Conservation (phyloP, 1,140 invertebrate species). For the Leptoteleia sp. region DNA sequence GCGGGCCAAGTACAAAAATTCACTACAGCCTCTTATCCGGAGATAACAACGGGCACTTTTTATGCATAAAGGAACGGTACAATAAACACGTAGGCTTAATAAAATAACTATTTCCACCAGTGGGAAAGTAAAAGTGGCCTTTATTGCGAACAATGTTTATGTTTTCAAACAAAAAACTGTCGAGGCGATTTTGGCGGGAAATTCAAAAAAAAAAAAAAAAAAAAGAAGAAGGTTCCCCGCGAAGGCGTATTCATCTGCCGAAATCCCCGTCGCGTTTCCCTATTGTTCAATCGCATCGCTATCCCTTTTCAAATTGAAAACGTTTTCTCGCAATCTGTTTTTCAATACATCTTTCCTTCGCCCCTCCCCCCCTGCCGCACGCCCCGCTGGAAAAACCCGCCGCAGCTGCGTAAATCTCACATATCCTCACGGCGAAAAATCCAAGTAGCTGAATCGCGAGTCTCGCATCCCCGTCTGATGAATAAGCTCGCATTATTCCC, state of each 20-base stretch:
- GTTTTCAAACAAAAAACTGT: not conserved
- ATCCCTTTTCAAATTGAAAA: slow-evolving; percentile 25
- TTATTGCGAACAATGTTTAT: not conserved
- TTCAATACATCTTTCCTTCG: slow-evolving; percentile 59
- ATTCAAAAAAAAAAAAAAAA: too few species aligned
- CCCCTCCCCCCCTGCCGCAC: not conserved
- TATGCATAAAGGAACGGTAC: too few species aligned
- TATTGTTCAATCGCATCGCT: slow-evolving; percentile 32
- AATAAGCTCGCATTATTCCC: slow-evolving; percentile 53
- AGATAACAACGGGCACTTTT: too few species aligned
- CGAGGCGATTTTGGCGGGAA: slow-evolving; percentile 1
- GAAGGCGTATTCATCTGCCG: not conserved
- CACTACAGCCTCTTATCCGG: too few species aligned
- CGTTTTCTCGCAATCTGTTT: slow-evolving; percentile 28
- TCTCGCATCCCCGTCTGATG: slow-evolving; percentile 48
- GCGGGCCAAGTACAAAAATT: too few species aligned
- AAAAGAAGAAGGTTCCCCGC: not conserved
- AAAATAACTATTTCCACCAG: too few species aligned
- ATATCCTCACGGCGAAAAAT: slow-evolving; percentile 44
- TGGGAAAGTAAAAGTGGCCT: too few species aligned
- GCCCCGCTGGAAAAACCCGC: not conserved
- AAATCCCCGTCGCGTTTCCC: slow-evolving; percentile 16
- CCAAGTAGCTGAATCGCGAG: slow-evolving; percentile 13
- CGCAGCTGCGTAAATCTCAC: slow-evolving; percentile 58
- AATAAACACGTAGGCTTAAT: too few species aligned